Conservation (phyloP, 35 echinoderm and acorn worm species). For the Hemicentrotus pulcherrimus region DNA sequence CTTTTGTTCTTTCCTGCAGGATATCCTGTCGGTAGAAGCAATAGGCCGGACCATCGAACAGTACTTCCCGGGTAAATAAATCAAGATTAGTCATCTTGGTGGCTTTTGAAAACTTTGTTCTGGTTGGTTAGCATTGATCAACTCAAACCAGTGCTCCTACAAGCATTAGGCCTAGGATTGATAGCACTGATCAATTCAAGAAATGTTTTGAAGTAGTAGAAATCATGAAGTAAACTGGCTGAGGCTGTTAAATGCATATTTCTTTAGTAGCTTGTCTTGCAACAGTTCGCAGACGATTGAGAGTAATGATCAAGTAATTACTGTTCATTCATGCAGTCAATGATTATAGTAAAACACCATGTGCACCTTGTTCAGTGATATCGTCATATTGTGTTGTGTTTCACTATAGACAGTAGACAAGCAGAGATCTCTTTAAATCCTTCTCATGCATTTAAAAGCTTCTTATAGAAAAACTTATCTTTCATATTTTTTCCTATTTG, state of each 20-base stretch:
- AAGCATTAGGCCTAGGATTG: neutral
- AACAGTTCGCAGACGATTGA: no score
- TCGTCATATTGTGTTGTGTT: neutral
- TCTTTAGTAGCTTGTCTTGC: no score
- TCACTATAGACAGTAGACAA: neutral
- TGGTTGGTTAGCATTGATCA: neutral
- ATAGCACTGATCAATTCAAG: neutral
- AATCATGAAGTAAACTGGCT: no score
- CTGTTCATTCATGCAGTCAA: no score
- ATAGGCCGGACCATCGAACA: constrained; percentile 20
- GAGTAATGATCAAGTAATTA: no score
- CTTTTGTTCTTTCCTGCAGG: constrained; percentile 23
- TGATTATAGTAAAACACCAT: no score
- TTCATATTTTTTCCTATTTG: neutral
- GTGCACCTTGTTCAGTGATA: neutral
- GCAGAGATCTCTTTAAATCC: neutral
- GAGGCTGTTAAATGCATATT: no score
- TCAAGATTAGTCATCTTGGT: neutral
- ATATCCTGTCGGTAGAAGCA: neutral
- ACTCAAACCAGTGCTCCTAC: neutral
- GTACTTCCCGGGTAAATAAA: constrained; percentile 47
- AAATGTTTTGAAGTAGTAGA: neutral
- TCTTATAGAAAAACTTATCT: neutral
- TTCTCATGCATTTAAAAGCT: neutral
- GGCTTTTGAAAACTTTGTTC: neutral